Conservation (phyloP, 2,888 invertebrate genomes). For the Brachyptera risi region DNA sequence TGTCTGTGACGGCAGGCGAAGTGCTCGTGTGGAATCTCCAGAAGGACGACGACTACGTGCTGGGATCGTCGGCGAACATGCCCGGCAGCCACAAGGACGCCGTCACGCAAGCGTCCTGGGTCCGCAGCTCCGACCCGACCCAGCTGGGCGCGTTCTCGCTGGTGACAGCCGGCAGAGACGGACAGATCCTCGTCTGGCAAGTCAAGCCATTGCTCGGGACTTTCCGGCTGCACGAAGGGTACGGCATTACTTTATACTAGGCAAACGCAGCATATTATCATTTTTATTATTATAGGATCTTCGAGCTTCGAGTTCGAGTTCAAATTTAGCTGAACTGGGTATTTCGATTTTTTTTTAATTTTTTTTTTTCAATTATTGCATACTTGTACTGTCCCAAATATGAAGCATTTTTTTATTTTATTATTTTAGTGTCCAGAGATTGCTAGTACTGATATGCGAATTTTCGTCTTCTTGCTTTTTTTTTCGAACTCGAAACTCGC, state of each 20-base stretch:
- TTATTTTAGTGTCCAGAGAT: too few species aligned
- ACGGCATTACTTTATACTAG: too few species aligned
- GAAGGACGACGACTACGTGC: constrained; percentile 27
- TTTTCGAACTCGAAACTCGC: too few species aligned
- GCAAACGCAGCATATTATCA: too few species aligned
- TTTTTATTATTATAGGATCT: too few species aligned
- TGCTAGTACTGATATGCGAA: too few species aligned
- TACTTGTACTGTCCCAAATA: too few species aligned
- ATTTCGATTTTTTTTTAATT: background rate
- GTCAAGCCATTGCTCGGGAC: constrained; percentile 16
- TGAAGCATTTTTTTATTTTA: too few species aligned
- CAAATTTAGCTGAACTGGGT: too few species aligned
- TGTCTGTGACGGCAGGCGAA: constrained; percentile 25
- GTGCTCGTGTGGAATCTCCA: constrained; percentile 32
- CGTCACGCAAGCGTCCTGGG: constrained; percentile 43
- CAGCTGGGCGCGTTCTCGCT: constrained; percentile 17
- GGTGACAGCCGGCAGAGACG: constrained; percentile 29
- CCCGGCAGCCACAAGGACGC: constrained; percentile 40
- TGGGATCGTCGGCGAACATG: constrained; percentile 25
- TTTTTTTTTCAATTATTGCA: background rate
- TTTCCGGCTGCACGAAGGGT: constrained; percentile 27
- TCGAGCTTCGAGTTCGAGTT: too few species aligned
- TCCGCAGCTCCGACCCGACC: constrained; percentile 39
- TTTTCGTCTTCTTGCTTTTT: too few species aligned
- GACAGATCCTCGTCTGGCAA: constrained; percentile 30